Conservation (phyloP, 2,113 vertebrate species). For the Heptranchias perlo region DNA sequence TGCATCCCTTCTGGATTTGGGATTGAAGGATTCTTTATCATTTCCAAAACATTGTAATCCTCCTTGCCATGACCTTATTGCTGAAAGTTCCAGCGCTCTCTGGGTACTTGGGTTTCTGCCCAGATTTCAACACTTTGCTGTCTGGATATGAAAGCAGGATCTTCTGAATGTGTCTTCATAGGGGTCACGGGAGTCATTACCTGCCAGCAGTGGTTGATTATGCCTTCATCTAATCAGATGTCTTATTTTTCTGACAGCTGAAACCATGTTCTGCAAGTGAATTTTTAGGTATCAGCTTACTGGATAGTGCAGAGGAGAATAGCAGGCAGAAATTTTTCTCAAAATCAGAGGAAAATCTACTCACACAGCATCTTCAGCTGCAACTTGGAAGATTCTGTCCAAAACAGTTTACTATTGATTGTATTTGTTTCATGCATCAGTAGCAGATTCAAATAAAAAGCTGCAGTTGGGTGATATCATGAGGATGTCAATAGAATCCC, state of each 20-base stretch:
- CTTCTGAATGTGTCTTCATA: neutral
- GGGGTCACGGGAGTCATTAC: neutral
- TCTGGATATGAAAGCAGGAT: neutral
- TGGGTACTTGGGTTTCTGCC: neutral
- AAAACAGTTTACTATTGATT: neutral
- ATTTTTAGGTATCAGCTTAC: neutral
- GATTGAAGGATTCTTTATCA: neutral
- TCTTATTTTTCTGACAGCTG: neutral
- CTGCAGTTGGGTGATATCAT: neutral
- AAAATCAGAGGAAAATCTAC: neutral
- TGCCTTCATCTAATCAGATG: neutral
- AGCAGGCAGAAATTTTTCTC: neutral
- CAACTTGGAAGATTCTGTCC: neutral
- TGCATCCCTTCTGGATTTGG: neutral
- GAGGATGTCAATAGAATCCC: neutral
- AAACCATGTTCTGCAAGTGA: neutral
- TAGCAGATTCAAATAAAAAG: neutral
- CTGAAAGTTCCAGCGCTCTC: neutral
- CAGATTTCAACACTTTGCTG: neutral
- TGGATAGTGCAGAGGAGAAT: neutral
- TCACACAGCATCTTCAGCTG: neutral
- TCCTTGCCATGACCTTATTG: neutral
- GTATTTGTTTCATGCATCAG: neutral
- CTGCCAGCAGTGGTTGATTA: neutral
- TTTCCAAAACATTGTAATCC: neutral